Conservation (phyloP, 30 jellyfish, hydroid and myxozoan species). For the Aurelia aurita complex sp. Pacific region DNA sequence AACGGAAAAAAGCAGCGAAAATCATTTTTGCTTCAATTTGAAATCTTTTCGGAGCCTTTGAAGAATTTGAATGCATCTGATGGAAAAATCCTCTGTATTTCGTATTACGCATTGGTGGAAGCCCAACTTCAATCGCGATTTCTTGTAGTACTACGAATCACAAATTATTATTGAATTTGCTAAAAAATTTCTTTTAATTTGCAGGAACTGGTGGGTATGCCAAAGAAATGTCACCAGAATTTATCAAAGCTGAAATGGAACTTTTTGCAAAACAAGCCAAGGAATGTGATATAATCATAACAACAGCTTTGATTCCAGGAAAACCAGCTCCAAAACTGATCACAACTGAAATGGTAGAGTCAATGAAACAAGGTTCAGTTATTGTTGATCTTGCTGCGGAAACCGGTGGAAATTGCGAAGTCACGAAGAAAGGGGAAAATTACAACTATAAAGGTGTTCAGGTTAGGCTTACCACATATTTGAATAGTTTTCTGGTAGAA, state of each 20-base stretch:
- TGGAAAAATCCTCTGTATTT: too few relatives aligned
- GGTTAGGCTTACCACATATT: constrained; percentile 27
- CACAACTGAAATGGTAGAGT: constrained; percentile 94
- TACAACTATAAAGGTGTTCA: constrained; percentile 87
- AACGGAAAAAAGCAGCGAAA: too few relatives aligned
- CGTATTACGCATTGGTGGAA: too few relatives aligned
- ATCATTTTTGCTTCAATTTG: too few relatives aligned
- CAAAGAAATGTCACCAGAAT: constrained; percentile 96
- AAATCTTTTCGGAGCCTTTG: too few relatives aligned
- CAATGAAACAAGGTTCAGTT: constrained; percentile 96
- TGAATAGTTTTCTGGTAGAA: not conserved
- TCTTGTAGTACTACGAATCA: too few relatives aligned
- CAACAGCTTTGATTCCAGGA: constrained; percentile 96
- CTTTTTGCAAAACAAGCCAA: constrained; percentile 94
- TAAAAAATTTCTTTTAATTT: too few relatives aligned
- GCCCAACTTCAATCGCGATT: too few relatives aligned
- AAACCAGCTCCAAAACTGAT: constrained; percentile 91
- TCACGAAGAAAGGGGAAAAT: constrained; percentile 85
- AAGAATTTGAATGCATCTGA: too few relatives aligned
- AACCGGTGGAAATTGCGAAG: constrained; percentile 96
- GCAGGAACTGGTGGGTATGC: constrained; percentile 98
- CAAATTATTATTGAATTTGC: too few relatives aligned
- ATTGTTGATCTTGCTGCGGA: constrained; percentile 96
- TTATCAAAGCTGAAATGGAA: constrained; percentile 96
- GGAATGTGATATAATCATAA: constrained; percentile 86